Conservation (phyloP, 1,140 invertebrate genomes). For the Phenacoccus solenopsis region DNA sequence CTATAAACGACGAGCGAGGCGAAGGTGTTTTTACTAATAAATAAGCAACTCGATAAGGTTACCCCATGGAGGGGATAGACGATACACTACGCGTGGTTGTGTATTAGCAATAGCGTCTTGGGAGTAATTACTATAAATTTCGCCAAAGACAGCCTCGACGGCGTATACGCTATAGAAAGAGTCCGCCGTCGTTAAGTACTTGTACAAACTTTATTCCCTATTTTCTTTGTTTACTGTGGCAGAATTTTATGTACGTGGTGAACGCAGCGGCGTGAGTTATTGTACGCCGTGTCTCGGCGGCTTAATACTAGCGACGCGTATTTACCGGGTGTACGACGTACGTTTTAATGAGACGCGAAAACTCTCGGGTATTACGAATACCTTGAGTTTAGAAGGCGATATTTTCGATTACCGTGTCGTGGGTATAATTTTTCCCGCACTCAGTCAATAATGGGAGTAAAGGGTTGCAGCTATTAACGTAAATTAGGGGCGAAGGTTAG, state of each 20-base stretch:
- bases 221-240: not conserved
- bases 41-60: not conserved
- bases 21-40: not conserved
- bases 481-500: too few species aligned
- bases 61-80: not conserved
- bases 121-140: constrained; percentile 3
- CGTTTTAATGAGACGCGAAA: not conserved
- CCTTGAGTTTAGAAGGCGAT: not conserved
- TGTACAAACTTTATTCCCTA: not conserved
- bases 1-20: too few species aligned
- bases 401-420: not conserved
- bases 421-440: too few species aligned
- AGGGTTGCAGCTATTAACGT: too few species aligned
- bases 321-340: not conserved
- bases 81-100: not conserved
- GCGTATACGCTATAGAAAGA: not conserved
- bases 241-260: not conserved
- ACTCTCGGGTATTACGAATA: too few species aligned
- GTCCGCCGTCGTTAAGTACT: not conserved
- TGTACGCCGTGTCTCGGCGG: not conserved
- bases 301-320: not conserved
- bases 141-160: not conserved
- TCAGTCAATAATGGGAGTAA: too few species aligned
- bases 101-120: not conserved
- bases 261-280: not conserved